Base-by-base conservation (phyloP, 2,888 invertebrate species). In the Clitarchus hookeri region DNA sequence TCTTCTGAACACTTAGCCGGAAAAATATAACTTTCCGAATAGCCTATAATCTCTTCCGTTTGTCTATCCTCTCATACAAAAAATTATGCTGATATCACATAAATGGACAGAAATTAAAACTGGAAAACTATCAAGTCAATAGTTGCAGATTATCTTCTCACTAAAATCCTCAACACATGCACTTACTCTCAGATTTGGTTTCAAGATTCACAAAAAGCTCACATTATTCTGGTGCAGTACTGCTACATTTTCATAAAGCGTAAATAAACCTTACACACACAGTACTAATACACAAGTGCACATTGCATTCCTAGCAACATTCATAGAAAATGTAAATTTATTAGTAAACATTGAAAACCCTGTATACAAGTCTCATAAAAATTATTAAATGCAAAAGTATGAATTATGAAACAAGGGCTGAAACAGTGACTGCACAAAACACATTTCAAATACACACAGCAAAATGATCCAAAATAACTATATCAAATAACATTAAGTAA, bases 71-170 rank as follows among this genome's bases (percentile, higher is more conserved):
- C 16, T 65, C 65, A 48, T 19, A 65, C 65, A 65, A 65, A 65
- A 23, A 65, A 65, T n/a, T 65, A 65, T 65, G 65, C 65, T 19
- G 16, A 65, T 65, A 65, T 65, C 19, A 65, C 65, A 65, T 65
- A 65, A 65, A 65, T 65, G 65, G 65, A 65, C 65, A 65, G 65
- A 65, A 65, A 65, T 65, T 65, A 65, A 65, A 65, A 65, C n/a
- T 65, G 19, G 65, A 65, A 65, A 65, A 65, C n/a, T 65, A 65
- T n/a, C 65, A 65, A 16, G n/a, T n/a, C 19, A 65, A 65, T n/a
- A 16, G 65, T n/a, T 65, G n/a, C 65, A n/a, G 19, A 65, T 65
- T 6, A 16, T 11, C 65, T n/a, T 23, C 65, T 65, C 16, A 65
- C 65, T 23, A 65, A 65, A 65, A 65, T n/a, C 65, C 19, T 16